phyloP scores from a whole-genome alignment of 2,113 vertebrate genomes.

The Pica pica region DNA sequence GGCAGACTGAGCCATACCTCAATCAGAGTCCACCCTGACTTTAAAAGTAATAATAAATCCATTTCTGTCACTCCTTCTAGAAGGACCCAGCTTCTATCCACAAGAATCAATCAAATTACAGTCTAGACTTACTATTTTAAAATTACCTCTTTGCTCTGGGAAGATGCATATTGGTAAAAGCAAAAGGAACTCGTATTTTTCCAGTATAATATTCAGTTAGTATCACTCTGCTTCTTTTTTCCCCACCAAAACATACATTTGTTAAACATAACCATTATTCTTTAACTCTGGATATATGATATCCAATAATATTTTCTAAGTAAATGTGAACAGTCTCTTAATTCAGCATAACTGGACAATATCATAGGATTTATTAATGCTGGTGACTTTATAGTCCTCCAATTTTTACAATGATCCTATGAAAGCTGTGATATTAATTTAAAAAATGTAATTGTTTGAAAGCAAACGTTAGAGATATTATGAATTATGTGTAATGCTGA shows the following conservation, averaged over 20 bases:
- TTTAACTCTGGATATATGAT: neutral
- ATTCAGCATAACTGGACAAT: neutral
- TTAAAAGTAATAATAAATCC: neutral
- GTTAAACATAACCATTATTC: neutral
- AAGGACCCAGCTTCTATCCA: neutral
- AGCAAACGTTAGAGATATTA: neutral
- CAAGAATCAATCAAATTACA: neutral
- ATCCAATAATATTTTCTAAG: neutral
- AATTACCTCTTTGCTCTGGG: neutral
- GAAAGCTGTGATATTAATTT: neutral
- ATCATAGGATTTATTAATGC: neutral
- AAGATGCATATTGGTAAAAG: neutral
- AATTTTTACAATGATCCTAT: neutral
- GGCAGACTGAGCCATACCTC: neutral
- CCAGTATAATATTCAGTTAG: neutral
- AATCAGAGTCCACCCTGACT: neutral
- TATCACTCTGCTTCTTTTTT: neutral
- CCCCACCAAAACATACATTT: neutral
- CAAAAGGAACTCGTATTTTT: neutral
- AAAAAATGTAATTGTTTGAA: neutral
- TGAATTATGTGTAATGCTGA: neutral
- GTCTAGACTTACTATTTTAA: neutral
- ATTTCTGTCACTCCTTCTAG: neutral
- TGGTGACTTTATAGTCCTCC: neutral
- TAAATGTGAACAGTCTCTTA: neutral